Percentiles rank a stretch among this genome's conserved stretches.
Conservation (phyloP, 2,113 vertebrate species). For the Stegostoma tigrinum region DNA sequence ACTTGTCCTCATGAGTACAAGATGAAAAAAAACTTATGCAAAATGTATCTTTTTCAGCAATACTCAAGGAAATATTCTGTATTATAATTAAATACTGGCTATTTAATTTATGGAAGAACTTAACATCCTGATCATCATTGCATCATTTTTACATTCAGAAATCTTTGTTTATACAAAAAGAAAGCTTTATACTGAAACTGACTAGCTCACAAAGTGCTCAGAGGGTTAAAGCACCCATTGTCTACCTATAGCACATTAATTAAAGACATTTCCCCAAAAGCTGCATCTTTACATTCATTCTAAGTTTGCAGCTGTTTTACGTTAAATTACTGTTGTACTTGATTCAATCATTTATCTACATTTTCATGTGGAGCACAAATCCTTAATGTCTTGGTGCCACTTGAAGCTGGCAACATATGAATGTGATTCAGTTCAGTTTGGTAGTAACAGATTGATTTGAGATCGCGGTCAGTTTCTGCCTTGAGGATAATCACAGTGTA, state of each 20-base stretch:
- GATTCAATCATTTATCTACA: conserved; percentile 13
- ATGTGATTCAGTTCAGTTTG: background rate
- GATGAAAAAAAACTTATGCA: too few relatives aligned
- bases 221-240: background rate
- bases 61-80: background rate
- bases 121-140: background rate
- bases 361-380: background rate
- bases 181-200: background rate
- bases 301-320: conserved; percentile 24
- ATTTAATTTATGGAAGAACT: background rate
- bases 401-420: background rate
- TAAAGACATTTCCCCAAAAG: background rate
- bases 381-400: background rate
- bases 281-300: background rate
- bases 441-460: conserved; percentile 27
- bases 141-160: background rate
- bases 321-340: background rate
- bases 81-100: background rate
- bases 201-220: background rate
- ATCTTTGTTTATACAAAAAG: background rate
- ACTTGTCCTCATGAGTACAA: too few relatives aligned
- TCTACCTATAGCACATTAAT: background rate
- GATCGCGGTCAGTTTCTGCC: background rate
- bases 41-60: too few relatives aligned
- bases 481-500: conserved; percentile 13